A percentile compares a stretch with the other conserved stretches of the same genome.
These are phyloP conservation scores for Xiphophorus birchmanni DNA, from an alignment of 2,797 vertebrate species.

Conservation along the genomic window DNA sequence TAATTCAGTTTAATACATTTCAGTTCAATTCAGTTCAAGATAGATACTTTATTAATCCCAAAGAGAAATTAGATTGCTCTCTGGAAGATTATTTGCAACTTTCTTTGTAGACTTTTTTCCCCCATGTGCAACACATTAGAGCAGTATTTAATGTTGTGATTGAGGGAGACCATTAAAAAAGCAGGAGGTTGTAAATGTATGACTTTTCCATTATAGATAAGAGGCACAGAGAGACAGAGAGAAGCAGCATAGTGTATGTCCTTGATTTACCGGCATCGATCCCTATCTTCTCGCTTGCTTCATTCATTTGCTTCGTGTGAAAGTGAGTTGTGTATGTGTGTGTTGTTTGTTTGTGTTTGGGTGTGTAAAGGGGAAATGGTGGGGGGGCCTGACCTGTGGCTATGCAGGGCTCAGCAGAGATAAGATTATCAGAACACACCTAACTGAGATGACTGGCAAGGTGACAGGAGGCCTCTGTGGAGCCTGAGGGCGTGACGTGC, in stretches of 20 bases:
- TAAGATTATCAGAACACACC: slow-evolving; percentile 79
- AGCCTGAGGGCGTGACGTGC: slow-evolving; percentile 51
- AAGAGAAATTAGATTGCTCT: neutral
- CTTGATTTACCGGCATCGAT: slow-evolving; percentile 79
- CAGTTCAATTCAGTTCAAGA: neutral
- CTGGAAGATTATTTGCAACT: slow-evolving; percentile 9
- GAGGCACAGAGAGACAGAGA: slow-evolving; percentile 73
- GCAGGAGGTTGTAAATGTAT: slow-evolving; percentile 72
- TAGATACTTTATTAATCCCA: neutral
- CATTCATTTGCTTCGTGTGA: slow-evolving; percentile 70
- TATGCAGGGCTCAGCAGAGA: slow-evolving; percentile 74
- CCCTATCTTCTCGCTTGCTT: slow-evolving; percentile 69
- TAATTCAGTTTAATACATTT: neutral
- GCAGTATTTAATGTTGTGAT: slow-evolving; percentile 71
- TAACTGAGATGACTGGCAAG: slow-evolving; percentile 80
- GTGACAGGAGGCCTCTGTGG: slow-evolving; percentile 68
- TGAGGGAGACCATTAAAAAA: slow-evolving; percentile 67
- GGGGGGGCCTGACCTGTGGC: slow-evolving; percentile 62
- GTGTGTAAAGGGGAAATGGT: slow-evolving; percentile 1
- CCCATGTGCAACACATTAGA: slow-evolving; percentile 37
- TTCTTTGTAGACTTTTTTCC: neutral
- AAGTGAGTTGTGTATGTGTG: slow-evolving; percentile 27
- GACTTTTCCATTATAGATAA: slow-evolving; percentile 81
- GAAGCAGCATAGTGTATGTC: slow-evolving; percentile 74
- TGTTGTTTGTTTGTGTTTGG: slow-evolving; percentile 23